phyloP scores from a whole-genome alignment of 2,888 invertebrate genomes.

The Boloria euphrosyne region DNA sequence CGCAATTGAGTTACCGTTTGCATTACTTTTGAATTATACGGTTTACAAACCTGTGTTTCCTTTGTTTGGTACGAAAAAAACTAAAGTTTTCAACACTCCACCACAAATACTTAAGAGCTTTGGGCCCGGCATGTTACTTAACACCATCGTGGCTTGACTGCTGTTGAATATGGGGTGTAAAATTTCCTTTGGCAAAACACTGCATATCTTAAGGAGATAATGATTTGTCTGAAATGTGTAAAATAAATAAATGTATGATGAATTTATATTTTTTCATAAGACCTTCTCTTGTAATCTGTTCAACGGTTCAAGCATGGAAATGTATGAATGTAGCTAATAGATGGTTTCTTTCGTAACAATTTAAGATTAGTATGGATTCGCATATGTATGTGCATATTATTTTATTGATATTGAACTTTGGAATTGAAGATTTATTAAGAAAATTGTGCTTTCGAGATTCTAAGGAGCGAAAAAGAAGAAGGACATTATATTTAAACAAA shows the following conservation, averaged over 20 bases:
- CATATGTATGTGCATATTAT: too few species aligned
- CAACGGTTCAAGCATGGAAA: constrained; percentile 13
- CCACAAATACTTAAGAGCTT: constrained; percentile 60
- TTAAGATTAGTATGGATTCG: too few species aligned
- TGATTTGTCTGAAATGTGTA: constrained; percentile 61
- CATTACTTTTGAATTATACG: neutral
- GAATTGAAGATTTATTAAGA: too few species aligned
- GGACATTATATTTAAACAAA: too few species aligned
- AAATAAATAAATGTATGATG: neutral
- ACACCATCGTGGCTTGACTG: constrained; percentile 71
- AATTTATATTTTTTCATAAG: too few species aligned
- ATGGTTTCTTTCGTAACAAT: too few species aligned
- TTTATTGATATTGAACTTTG: too few species aligned
- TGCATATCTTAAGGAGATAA: constrained; percentile 70
- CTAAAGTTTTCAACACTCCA: constrained; percentile 66
- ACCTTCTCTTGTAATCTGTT: constrained; percentile 32
- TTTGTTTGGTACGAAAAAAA: constrained; percentile 79
- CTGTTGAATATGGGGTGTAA: constrained; percentile 64
- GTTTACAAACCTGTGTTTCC: constrained; percentile 67
- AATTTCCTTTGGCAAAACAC: constrained; percentile 66
- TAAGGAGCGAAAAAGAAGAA: too few species aligned
- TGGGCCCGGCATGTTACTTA: constrained; percentile 81
- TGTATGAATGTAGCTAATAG: neutral
- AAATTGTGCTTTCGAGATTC: too few species aligned
- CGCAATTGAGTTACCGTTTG: constrained; percentile 4